Conservation (phyloP, 2,797 vertebrate genomes). For the Galagoides demidoff region DNA sequence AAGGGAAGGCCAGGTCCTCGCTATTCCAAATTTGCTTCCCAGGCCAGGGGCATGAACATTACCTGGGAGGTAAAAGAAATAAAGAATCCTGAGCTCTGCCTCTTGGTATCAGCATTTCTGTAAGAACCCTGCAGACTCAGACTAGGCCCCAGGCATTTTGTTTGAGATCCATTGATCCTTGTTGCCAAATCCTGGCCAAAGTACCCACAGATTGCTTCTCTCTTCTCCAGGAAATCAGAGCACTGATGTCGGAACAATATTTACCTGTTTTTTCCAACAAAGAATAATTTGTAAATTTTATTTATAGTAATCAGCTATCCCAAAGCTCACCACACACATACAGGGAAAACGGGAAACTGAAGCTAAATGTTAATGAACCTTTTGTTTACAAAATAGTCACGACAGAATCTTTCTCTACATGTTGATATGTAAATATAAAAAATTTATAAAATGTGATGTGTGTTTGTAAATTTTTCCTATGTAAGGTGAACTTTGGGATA, state of each 20-base stretch:
- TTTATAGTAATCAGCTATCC: background rate
- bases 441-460: too few relatives aligned
- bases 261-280: conserved; percentile 4
- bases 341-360: too few relatives aligned
- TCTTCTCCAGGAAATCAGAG: background rate
- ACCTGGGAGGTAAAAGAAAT: background rate
- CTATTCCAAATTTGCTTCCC: background rate
- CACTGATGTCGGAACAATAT: background rate
- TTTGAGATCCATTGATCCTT: background rate
- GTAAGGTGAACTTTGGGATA: too few relatives aligned
- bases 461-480: too few relatives aligned
- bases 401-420: too few relatives aligned
- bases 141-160: background rate
- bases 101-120: background rate
- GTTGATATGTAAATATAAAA: too few relatives aligned
- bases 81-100: background rate
- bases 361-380: too few relatives aligned
- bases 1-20: background rate
- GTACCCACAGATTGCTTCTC: background rate
- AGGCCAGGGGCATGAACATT: background rate
- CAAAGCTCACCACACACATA: too few relatives aligned
- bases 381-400: too few relatives aligned
- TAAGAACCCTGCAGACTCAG: background rate
- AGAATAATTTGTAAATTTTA: background rate
- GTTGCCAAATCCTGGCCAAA: background rate